Evolutionary conservation across 2,888 invertebrate genomes (phyloP), one percentile per base, ranked within the genome.

Genomic region (Aricia artaxerxes): DNA sequence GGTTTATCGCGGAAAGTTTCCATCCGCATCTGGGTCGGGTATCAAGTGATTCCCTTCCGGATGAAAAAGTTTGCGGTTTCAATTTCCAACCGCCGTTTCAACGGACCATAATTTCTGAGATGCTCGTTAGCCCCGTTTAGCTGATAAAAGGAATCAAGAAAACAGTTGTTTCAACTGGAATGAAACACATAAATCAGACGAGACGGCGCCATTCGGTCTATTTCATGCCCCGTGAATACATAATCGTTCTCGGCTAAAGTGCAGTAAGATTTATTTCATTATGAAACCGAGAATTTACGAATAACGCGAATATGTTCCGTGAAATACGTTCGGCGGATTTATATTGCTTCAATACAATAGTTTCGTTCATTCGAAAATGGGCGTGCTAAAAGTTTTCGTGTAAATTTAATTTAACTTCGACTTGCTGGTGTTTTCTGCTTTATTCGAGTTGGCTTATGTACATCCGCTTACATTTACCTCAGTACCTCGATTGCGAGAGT

Each of bases 101-200:
- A 85, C 87, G 87, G 84, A 85, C 82, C 84, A 84, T 85, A 86
- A 86, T 85, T 86, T 84, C 82, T 83, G 88, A 90, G 90, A 88
- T 87, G 88, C 90, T 90, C 89, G 90, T 91, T 91, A 90, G 88
- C 86, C 88, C 84, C 87, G 88, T 89, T 91, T 89, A 88, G 86
- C 85, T 86, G 83, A 83, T 84, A 88, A 89, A 88, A 88, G 85
- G 85, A 87, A 85, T 82, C 82, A 85, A 85, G 86, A 85, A 87
- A 87, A 83, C 86, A 85, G 87, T 91, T 90, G 90, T 90, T 89
- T 87, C 87, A 88, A 86, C 85, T 87, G 85, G 88, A 92, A 92
- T 92, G 88, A 90, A 90, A 90, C 87, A 88, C 90, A 90, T 92
- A 91, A 92, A 92, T 92, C 92, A 91, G 82, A 85, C 85, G 86